A percentile compares a stretch with the other conserved stretches of the same genome.
These are phyloP conservation scores for Homalodisca vitripennis DNA, from an alignment of 1,140 invertebrate species.

Conservation along the genomic window DNA sequence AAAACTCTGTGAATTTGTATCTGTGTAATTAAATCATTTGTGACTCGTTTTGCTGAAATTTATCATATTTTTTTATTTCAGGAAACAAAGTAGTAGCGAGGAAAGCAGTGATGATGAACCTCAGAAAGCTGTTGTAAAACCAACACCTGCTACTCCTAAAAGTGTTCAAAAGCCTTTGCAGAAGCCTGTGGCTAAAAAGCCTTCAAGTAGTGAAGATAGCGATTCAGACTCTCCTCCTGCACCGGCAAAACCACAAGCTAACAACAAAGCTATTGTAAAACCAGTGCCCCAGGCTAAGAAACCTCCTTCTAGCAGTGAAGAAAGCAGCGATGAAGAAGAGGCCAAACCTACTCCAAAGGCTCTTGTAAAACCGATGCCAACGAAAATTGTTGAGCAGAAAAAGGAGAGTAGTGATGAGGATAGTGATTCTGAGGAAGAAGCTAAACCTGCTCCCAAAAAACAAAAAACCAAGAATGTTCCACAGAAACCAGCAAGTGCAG, in stretches of 20 bases:
- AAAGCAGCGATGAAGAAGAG: constrained; percentile 9
- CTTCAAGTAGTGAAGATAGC: constrained; percentile 7
- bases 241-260: neutral
- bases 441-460: neutral
- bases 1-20: neutral
- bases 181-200: neutral
- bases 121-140: neutral
- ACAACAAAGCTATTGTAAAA: neutral
- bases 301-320: constrained; percentile 4
- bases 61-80: neutral
- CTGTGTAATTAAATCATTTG: neutral
- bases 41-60: neutral
- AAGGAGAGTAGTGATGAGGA: neutral
- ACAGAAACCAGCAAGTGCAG: neutral
- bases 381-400: neutral
- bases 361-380: neutral
- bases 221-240: constrained; percentile 11
- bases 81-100: neutral
- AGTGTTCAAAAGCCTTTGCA: neutral
- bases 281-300: neutral
- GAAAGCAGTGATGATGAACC: neutral
- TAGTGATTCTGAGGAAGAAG: neutral
- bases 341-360: neutral
- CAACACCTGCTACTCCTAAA: neutral
- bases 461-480: neutral